phyloP scores from a whole-genome alignment of 2,888 invertebrate genomes.

The Megamerina dolium region DNA sequence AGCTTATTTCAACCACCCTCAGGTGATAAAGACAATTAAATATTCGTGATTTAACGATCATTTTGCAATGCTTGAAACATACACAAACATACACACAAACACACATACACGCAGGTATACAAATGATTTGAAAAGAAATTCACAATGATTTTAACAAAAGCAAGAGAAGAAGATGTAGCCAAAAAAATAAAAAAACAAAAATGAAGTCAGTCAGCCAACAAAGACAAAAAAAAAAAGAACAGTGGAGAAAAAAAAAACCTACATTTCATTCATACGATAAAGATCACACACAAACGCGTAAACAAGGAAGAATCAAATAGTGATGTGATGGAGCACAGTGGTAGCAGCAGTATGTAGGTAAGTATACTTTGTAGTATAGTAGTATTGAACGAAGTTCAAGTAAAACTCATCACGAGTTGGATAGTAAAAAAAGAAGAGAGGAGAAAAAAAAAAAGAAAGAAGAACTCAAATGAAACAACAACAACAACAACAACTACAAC shows the following conservation, averaged over 20 bases:
- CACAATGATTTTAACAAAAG: conserved; percentile 14
- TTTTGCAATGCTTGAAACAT: conserved; percentile 34
- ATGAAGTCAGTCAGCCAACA: conserved; percentile 1
- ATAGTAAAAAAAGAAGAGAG: conserved; percentile 17
- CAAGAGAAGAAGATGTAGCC: conserved; percentile 27
- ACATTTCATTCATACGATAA: not conserved
- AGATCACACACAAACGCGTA: conserved; percentile 1
- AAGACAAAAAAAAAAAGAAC: not conserved
- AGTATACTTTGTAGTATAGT: no score
- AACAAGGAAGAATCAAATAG: conserved; percentile 17
- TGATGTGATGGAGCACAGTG: no score
- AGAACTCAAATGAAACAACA: not conserved
- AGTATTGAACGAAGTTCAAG: no score
- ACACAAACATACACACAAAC: no score
- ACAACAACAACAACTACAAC: not conserved
- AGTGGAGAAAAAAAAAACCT: not conserved
- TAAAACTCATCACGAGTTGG: conserved; percentile 38
- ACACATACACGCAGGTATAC: no score
- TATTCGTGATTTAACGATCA: conserved; percentile 50
- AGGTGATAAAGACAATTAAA: conserved; percentile 50
- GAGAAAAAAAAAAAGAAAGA: conserved; percentile 1
- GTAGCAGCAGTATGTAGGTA: no score
- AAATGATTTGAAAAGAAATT: no score
- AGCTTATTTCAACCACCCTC: conserved; percentile 44
- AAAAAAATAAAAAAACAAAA: conserved; percentile 12